These are phyloP conservation scores for Phymastichus coffea DNA, from an alignment of 1,140 invertebrate species.

Conservation along the genomic window DNA sequence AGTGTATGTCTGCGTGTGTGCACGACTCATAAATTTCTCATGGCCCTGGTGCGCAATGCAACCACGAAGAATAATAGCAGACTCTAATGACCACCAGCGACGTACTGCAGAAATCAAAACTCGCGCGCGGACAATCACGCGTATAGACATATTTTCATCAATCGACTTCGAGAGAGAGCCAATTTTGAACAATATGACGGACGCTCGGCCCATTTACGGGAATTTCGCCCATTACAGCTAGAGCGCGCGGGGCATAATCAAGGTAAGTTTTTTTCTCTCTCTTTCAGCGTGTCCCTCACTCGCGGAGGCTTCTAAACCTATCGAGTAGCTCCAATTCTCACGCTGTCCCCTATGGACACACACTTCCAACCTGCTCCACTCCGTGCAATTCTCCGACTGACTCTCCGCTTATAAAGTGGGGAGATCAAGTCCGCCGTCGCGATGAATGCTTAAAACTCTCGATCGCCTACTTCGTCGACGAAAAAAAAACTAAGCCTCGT, in stretches of 20 bases:
- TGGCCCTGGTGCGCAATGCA: neutral
- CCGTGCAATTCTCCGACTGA: neutral
- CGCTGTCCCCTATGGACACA: neutral
- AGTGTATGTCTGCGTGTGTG: no score
- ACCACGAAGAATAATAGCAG: neutral
- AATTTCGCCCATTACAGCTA: neutral
- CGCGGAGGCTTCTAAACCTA: no score
- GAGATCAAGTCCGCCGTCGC: neutral
- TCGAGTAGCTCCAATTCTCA: conserved; percentile 19
- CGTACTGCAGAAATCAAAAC: no score
- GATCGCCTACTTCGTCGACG: neutral
- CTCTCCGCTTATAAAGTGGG: neutral
- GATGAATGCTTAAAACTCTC: neutral
- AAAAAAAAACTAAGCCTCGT: neutral
- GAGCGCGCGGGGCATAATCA: neutral
- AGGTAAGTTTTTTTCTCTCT: conserved; percentile 12
- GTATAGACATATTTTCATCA: neutral
- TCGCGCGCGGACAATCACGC: no score
- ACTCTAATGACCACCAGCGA: neutral
- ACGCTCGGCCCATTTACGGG: conserved; percentile 10
- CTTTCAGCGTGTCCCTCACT: neutral
- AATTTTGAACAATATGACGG: neutral
- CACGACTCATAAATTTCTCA: neutral
- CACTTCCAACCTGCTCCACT: no score
- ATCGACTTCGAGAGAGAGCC: neutral